phyloP scores from a whole-genome alignment of 2,797 vertebrate genomes.

The Pangasius sanitwongsei region DNA sequence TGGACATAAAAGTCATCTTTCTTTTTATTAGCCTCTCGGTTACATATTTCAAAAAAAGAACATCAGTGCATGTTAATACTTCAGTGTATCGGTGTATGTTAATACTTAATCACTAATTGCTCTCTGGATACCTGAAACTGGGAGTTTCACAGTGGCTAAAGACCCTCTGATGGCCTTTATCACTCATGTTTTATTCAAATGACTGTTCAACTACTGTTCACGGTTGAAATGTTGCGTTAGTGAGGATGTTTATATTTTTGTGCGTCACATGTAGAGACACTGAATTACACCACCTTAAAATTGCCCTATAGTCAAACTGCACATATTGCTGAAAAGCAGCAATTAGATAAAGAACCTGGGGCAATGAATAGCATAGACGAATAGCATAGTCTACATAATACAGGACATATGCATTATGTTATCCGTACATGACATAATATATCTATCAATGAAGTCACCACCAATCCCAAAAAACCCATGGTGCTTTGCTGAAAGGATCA shows the following conservation, averaged over 20 bases:
- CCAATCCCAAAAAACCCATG: background rate
- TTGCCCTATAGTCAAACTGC: background rate
- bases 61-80: background rate
- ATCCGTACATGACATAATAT: background rate
- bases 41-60: background rate
- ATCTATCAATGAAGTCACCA: background rate
- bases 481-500: conserved; percentile 1
- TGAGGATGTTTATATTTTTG: background rate
- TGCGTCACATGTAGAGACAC: background rate
- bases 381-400: background rate
- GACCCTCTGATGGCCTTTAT: background rate
- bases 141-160: background rate
- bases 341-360: background rate
- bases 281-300: background rate
- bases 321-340: background rate
- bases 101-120: conserved; percentile 8
- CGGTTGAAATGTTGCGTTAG: background rate
- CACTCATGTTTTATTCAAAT: background rate
- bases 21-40: background rate
- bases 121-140: background rate
- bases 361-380: background rate
- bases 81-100: background rate
- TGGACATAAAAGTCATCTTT: background rate
- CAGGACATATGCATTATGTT: background rate
- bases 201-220: background rate